These are phyloP conservation scores for Emmelina monodactyla DNA, from an alignment of 2,888 invertebrate species.

Conservation along the genomic window DNA sequence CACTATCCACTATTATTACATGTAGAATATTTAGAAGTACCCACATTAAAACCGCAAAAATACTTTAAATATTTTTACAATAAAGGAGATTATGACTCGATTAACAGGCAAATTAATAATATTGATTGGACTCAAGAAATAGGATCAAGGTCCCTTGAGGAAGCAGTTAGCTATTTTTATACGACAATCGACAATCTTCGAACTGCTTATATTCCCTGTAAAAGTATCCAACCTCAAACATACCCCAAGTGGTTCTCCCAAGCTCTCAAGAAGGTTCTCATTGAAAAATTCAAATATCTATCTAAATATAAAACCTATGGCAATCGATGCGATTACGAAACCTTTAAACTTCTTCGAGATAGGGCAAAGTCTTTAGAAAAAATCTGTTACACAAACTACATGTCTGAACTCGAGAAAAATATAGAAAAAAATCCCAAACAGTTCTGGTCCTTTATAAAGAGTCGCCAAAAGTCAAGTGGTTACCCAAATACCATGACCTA, in stretches of 20 bases:
- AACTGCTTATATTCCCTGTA: not conserved
- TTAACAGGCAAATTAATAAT: not conserved
- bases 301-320: not conserved
- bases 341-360: not conserved
- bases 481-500: not conserved
- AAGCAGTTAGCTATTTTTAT: not conserved
- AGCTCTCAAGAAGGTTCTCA: not conserved
- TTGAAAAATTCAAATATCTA: conserved; percentile 1
- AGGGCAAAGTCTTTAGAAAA: not conserved
- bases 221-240: not conserved
- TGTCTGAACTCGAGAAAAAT: not conserved
- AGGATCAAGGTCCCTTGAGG: not conserved
- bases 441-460: conserved; percentile 1
- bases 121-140: not conserved
- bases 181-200: not conserved
- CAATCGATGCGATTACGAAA: not conserved
- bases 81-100: not conserved
- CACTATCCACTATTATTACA: not conserved
- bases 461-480: not conserved
- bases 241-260: not conserved
- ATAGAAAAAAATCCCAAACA: not conserved
- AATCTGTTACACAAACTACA: not conserved
- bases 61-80: too few relatives aligned
- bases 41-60: too few relatives aligned
- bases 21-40: too few relatives aligned